Evolutionary conservation across 2,888 invertebrate species (phyloP), one percentile per base, ranked within the genome.

Genomic region (Anarsia innoxiella): DNA sequence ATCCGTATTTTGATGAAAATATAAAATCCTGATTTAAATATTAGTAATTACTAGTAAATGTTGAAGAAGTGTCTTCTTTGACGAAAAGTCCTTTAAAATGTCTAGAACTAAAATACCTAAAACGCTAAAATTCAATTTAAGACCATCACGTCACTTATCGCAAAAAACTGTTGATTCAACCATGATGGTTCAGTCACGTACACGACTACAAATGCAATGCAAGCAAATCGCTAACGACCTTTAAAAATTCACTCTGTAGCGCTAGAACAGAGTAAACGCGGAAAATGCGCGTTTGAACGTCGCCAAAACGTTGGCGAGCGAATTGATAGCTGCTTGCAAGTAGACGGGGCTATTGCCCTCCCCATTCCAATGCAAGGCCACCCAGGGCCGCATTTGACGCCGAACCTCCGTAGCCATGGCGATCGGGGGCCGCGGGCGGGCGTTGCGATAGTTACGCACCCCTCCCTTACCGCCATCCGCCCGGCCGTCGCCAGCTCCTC

Each of bases 341-440:
- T 77, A 75, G 77, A 66, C 77, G 79, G 67, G 85, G 83, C 69
- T 79, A 84, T 76, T 84, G 85, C 82, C 84, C 85, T 83, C 83
- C 85, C 76, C 85, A 82, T 70, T 68, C 84, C 80, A 82, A 68
- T 85, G 86, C 84, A 85, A 84, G 85, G 86, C 82, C 80, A 75
- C 78, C 79, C 85, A 85, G 86, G 76, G 80, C 78, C 80, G 84
- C 60, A 85, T 67, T 78, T 61, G 68, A 61, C 59, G 62, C 55
- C 55, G 57, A 48, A 59, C 48, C 48, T 40, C 53, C 66, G 79
- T 78, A 76, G 65, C 52, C 75, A 79, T 83, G 78, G 67, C 68
- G 66, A 82, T 78, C 55, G 66, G 59, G 71, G 67, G 65, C 70
- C 64, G 63, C 56, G 62, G 56, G 51, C 68, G 82, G 56, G 51